Evolutionary conservation across 2,797 vertebrate species (phyloP).

Genomic region (Eidolon dupreanum): DNA sequence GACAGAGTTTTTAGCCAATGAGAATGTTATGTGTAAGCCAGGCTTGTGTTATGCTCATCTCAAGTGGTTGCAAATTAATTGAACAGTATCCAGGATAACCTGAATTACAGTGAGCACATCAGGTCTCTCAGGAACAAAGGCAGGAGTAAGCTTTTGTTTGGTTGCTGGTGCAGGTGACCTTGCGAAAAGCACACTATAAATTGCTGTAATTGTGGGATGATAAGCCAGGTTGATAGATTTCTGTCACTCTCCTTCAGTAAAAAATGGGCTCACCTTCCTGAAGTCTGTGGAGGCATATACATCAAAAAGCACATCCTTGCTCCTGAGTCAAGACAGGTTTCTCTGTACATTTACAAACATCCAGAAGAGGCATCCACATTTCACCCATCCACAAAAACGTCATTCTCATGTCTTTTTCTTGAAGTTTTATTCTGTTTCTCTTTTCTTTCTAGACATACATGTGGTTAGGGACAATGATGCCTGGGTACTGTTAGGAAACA

Average conservation of each 20-base stretch:
- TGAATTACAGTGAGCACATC: background rate
- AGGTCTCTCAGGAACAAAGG: constrained; percentile 64
- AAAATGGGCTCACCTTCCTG: constrained; percentile 68
- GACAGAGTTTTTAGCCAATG: background rate
- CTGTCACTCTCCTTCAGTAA: constrained; percentile 73
- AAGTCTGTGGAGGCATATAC: constrained; percentile 50
- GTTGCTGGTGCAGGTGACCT: constrained; percentile 71
- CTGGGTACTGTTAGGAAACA: background rate
- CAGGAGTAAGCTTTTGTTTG: constrained; percentile 51
- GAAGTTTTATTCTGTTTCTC: background rate
- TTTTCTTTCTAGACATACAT: background rate
- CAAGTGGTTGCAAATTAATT: constrained; percentile 70
- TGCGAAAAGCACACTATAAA: constrained; percentile 72
- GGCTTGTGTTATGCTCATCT: background rate
- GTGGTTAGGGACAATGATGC: background rate
- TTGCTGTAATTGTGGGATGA: constrained; percentile 72
- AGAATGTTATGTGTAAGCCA: background rate
- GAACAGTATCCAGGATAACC: constrained; percentile 60
- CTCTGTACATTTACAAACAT: background rate
- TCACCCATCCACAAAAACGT: background rate
- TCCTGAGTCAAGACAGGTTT: background rate
- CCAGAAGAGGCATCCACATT: background rate
- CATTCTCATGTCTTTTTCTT: background rate
- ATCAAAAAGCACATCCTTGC: constrained; percentile 43
- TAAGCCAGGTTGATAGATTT: constrained; percentile 75